These are phyloP conservation scores for Oasisia sp. DNA, from an alignment of 2,888 invertebrate genomes.

Conservation along the genomic window DNA sequence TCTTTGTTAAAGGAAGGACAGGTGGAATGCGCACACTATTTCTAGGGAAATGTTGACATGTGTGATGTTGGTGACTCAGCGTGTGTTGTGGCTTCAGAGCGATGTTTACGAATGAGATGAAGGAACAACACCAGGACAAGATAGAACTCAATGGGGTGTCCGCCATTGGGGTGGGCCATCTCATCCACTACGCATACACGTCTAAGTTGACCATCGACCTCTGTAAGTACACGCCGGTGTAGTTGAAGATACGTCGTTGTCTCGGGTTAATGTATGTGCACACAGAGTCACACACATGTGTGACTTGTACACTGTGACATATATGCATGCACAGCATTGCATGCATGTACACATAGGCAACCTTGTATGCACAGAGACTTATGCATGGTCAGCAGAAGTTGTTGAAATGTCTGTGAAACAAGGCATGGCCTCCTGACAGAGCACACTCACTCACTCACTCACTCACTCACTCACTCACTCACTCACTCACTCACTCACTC, in stretches of 20 bases:
- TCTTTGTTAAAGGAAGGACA: no score
- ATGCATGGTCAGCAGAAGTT: no score
- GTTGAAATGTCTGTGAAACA: not conserved
- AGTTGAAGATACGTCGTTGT: not conserved
- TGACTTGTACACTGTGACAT: not conserved
- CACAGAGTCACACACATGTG: not conserved
- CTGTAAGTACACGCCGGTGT: conserved; percentile 48
- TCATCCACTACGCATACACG: conserved; percentile 79
- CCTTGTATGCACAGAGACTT: not conserved
- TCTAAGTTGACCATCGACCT: conserved; percentile 73
- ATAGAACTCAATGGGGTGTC: conserved; percentile 76
- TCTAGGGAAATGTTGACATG: no score
- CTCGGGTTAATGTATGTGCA: not conserved
- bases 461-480: conserved; percentile 26
- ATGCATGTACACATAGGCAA: not conserved
- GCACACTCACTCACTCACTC: conserved; percentile 21
- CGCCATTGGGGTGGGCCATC: conserved; percentile 73
- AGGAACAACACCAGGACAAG: conserved; percentile 75
- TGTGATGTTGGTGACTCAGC: no score
- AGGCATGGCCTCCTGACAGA: not conserved
- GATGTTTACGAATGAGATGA: conserved; percentile 79
- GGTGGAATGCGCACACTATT: no score
- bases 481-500: conserved; percentile 26
- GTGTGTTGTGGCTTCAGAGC: conserved; percentile 66
- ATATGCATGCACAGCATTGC: not conserved